Percentiles rank a stretch among this genome's conserved stretches.
phyloP scores from a whole-genome alignment of 35 echinoderm and acorn worm species.

The Apostichopus japonicus region DNA sequence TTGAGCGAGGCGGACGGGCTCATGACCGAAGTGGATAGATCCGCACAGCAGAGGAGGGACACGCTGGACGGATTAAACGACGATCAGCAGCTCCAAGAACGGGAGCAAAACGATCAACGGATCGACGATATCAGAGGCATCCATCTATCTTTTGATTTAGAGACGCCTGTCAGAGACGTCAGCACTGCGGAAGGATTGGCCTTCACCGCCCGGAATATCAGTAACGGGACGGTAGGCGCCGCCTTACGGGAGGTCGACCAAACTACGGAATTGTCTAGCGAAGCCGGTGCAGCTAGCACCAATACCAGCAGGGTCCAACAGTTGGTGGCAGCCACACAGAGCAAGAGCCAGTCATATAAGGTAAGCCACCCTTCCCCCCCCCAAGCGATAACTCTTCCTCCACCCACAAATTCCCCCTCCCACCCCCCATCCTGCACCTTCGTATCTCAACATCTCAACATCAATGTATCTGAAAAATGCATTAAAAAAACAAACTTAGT shows the following conservation, averaged over 20 bases:
- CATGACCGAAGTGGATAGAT: neutral
- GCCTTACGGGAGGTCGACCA: slow-evolving; percentile 18
- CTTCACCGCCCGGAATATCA: neutral
- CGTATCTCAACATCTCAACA: too few relatives aligned
- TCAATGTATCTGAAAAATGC: too few relatives aligned
- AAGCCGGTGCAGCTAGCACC: slow-evolving; percentile 57
- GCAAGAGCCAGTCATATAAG: slow-evolving; percentile 67
- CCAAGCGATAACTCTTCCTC: too few relatives aligned
- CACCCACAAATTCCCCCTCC: too few relatives aligned
- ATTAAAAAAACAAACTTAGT: too few relatives aligned
- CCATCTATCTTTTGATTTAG: slow-evolving; percentile 52
- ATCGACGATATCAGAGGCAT: slow-evolving; percentile 52
- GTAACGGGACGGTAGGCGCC: neutral
- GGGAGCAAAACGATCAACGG: slow-evolving; percentile 46
- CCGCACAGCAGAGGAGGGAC: slow-evolving; percentile 31
- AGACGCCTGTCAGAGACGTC: slow-evolving; percentile 22
- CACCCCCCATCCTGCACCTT: neutral
- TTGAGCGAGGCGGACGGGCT: neutral
- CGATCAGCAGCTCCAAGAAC: slow-evolving; percentile 20
- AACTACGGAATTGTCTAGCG: slow-evolving; percentile 29
- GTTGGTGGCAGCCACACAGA: slow-evolving; percentile 25
- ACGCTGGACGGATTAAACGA: slow-evolving; percentile 39
- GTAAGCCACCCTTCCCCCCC: neutral
- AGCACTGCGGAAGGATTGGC: neutral
- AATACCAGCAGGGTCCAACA: slow-evolving; percentile 63